phyloP scores from a whole-genome alignment of 2,888 invertebrate genomes.

The Himalopsyche tibetana region DNA sequence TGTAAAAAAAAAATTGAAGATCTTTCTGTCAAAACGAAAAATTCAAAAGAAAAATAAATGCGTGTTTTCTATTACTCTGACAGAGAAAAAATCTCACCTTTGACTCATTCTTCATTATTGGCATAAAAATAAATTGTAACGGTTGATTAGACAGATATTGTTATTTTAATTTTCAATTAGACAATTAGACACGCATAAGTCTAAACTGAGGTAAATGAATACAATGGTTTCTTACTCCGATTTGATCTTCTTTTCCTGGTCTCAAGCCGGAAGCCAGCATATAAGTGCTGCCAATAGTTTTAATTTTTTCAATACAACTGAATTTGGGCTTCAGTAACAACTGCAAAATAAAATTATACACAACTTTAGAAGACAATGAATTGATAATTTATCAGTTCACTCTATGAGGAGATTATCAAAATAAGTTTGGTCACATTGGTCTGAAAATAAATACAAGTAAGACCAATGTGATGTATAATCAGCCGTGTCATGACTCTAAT shows the following conservation, averaged over 20 bases:
- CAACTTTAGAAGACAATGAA: too few relatives aligned
- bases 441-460: too few relatives aligned
- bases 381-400: too few relatives aligned
- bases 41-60: not conserved
- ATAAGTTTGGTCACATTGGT: too few relatives aligned
- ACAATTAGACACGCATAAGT: not conserved
- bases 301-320: constrained; percentile 98
- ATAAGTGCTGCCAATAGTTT: constrained; percentile 98
- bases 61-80: not conserved
- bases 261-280: constrained; percentile 97
- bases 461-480: too few relatives aligned
- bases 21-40: constrained; percentile 1
- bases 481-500: too few relatives aligned
- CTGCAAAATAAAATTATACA: constrained; percentile 73
- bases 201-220: constrained; percentile 6
- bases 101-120: constrained; percentile 46
- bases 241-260: constrained; percentile 89
- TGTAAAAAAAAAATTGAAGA: not conserved
- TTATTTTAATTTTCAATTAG: not conserved
- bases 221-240: constrained; percentile 76
- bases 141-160: constrained; percentile 38
- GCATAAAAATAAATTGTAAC: constrained; percentile 54
- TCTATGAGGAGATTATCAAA: too few relatives aligned
- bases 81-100: constrained; percentile 51
- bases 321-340: constrained; percentile 94